phyloP scores from a whole-genome alignment of 2,888 invertebrate genomes.

The Trissolcus japonicus region DNA sequence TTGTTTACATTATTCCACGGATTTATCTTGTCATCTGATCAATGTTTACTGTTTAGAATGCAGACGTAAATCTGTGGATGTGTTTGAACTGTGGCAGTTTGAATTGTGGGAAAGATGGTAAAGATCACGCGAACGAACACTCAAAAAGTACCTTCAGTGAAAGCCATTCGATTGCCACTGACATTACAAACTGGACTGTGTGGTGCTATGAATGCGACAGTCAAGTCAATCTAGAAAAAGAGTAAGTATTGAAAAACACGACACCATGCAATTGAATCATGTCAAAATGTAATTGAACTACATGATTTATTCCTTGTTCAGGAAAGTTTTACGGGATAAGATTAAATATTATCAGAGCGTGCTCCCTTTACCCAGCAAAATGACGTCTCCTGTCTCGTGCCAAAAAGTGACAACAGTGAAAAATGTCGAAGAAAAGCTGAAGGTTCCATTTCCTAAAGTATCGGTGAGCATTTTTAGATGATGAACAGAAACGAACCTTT shows the following conservation, averaged over 20 bases:
- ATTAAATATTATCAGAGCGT: too few relatives aligned
- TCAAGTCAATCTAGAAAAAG: slow-evolving; percentile 80
- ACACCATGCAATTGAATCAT: too few relatives aligned
- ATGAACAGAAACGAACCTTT: neutral
- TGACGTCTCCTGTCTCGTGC: slow-evolving; percentile 6
- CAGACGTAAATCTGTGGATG: neutral
- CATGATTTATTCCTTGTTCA: too few relatives aligned
- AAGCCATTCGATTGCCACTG: slow-evolving; percentile 82
- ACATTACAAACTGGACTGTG: slow-evolving; percentile 78
- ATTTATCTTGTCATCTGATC: neutral
- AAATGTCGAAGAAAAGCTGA: slow-evolving; percentile 60
- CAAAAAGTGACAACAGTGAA: slow-evolving; percentile 78
- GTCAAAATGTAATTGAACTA: too few relatives aligned
- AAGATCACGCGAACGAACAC: slow-evolving; percentile 86
- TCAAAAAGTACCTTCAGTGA: slow-evolving; percentile 78
- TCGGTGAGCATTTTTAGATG: slow-evolving; percentile 2
- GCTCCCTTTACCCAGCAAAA: too few relatives aligned
- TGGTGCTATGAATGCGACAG: slow-evolving; percentile 89
- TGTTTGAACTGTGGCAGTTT: slow-evolving; percentile 6
- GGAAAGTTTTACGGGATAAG: too few relatives aligned
- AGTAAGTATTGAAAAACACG: slow-evolving; percentile 49
- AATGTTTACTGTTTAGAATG: slow-evolving; percentile 12
- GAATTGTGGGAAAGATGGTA: slow-evolving; percentile 82
- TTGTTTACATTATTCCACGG: neutral
- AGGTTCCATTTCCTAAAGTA: slow-evolving; percentile 47